Evolutionary conservation across 2,888 invertebrate species (phyloP).

Genomic region (Euspilapteryx auroguttella): DNA sequence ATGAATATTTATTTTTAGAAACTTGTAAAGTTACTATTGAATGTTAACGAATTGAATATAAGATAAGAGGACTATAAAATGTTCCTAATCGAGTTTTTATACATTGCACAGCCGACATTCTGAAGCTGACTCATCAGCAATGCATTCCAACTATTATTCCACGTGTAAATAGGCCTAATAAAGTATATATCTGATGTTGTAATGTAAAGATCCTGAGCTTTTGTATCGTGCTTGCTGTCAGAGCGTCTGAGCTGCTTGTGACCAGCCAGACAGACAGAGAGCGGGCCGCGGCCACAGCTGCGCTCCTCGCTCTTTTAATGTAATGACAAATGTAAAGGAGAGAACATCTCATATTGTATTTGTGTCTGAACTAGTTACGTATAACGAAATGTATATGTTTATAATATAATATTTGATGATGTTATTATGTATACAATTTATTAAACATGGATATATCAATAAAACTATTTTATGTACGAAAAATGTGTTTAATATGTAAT

Average conservation of each 20-base stretch:
- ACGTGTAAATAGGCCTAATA: conserved; percentile 59
- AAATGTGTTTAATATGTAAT: conserved; percentile 39
- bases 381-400: conserved; percentile 62
- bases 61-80: conserved; percentile 33
- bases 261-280: not conserved
- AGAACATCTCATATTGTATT: conserved; percentile 61
- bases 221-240: too few relatives aligned
- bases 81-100: conserved; percentile 41
- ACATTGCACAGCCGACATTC: conserved; percentile 22
- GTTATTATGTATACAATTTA: conserved; percentile 63
- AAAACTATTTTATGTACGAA: conserved; percentile 64
- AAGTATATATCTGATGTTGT: conserved; percentile 9
- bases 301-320: conserved; percentile 14
- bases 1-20: conserved; percentile 53
- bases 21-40: conserved; percentile 33
- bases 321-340: conserved; percentile 44
- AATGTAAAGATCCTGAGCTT: conserved; percentile 1
- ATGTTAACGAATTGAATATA: conserved; percentile 14
- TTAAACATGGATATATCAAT: conserved; percentile 63
- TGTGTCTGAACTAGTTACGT: conserved; percentile 57
- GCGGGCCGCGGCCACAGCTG: not conserved
- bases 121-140: conserved; percentile 36
- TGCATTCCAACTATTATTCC: conserved; percentile 59
- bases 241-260: too few relatives aligned
- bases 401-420: conserved; percentile 62